Conservation (phyloP, 2,888 invertebrate genomes). For the Rhagonycha fulva region DNA sequence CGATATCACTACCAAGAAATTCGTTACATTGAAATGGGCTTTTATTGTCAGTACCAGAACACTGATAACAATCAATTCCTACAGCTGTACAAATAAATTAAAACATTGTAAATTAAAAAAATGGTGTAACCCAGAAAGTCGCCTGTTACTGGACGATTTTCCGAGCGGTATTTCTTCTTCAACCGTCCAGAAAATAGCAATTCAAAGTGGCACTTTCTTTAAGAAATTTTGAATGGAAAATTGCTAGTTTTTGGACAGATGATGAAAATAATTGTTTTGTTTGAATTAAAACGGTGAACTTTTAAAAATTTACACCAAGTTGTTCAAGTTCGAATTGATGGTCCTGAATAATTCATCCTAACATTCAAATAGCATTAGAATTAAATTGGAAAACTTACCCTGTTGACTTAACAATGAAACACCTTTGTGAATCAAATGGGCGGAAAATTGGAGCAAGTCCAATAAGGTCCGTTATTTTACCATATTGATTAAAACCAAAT, state of each 20-base stretch:
- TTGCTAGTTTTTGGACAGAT: too few relatives aligned
- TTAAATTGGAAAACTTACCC: conserved; percentile 8
- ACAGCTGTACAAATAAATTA: conserved; percentile 57
- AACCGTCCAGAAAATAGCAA: too few relatives aligned
- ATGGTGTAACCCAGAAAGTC: not conserved
- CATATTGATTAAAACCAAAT: not conserved
- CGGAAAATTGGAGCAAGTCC: conserved; percentile 10
- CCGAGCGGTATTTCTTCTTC: too few relatives aligned
- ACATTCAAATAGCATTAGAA: conserved; percentile 7
- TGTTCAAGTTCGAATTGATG: not conserved
- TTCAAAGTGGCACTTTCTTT: not conserved
- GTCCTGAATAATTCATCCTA: conserved; percentile 3
- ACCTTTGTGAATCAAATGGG: conserved; percentile 8
- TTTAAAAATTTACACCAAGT: not conserved
- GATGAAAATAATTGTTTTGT: not conserved
- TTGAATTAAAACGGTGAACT: not conserved
- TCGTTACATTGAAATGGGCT: conserved; percentile 85
- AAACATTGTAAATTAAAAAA: not conserved
- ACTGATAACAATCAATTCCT: conserved; percentile 85
- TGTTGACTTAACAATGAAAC: conserved; percentile 14
- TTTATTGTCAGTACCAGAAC: conserved; percentile 78
- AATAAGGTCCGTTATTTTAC: not conserved
- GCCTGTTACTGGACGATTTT: too few relatives aligned
- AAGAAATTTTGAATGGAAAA: not conserved
- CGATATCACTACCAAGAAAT: conserved; percentile 65